Evolutionary conservation across 2,113 vertebrate genomes (phyloP), one percentile per base, ranked within the genome.

Genomic region (Salvator merianae): DNA sequence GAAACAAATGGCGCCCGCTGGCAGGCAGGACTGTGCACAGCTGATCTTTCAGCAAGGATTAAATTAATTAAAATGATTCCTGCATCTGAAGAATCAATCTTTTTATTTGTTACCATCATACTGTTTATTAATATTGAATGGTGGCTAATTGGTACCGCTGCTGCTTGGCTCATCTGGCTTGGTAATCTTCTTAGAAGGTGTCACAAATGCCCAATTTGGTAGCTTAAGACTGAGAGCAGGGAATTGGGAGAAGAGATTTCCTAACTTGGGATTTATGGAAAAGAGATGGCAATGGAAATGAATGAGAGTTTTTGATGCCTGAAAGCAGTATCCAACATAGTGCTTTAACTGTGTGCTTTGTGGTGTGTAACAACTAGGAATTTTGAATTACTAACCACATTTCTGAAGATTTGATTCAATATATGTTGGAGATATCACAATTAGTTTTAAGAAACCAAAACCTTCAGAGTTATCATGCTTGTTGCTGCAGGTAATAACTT

Each of bases 31-130:
- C 94, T 72, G 87, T 79, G 90, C 95, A 94, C 97, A 97, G 94
- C 96, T 98, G 97, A 98, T 97, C 96, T 96, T 97, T 96, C 96
- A 97, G 96, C 95, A 91, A 83, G 97, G 98, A 98, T 99, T 99
- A 98, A 96, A 97, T 97, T 97, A 97, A 98, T 99, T 99, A 98
- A 97, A 96, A 94, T 92, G 65, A 96, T 96, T 93, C 93, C 95
- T 90, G 80, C 87, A 87, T 95, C 94, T 96, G 92, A 94, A 94
- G 96, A 94, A 94, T 95, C 94, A 88, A 88, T 94, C 95, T 95
- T 96, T 96, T 96, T 95, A 94, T 96, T 95, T 95, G 95, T 93
- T 95, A 94, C 96, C 92, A 95, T 96, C 88, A 78, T 93, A 88
- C 94, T 88, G 87, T 92, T 96, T 96, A 97, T 97, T 95, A 96